A percentile compares a stretch with the other conserved stretches of the same genome.
These are phyloP conservation scores for Pollachius pollachius DNA, from an alignment of 2,113 vertebrate species.

Conservation along the genomic window DNA sequence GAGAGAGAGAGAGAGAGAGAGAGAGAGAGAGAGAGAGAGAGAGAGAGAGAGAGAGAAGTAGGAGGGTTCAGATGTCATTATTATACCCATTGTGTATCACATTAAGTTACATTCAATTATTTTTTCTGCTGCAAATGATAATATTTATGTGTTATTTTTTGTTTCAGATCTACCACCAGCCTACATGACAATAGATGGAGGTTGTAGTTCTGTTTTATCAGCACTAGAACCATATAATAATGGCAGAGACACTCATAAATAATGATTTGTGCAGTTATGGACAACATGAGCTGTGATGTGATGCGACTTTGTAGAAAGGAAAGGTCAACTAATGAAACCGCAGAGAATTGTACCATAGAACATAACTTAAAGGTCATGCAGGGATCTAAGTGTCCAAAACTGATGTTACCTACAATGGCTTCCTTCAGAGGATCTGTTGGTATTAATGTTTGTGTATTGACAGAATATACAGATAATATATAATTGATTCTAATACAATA, in stretches of 20 bases:
- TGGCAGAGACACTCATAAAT: no score
- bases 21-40: neutral
- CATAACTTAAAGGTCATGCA: conserved; percentile 23
- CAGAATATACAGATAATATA: neutral
- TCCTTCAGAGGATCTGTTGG: neutral
- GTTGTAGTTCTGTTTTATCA: no score
- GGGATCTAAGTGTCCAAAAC: neutral
- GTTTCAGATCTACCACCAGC: no score
- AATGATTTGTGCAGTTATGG: no score
- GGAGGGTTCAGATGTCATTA: no score
- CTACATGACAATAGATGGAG: no score
- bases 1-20: neutral
- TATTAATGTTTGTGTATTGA: neutral
- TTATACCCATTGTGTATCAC: no score
- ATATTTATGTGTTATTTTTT: no score
- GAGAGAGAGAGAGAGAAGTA: neutral
- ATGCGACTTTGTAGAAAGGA: neutral
- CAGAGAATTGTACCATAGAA: conserved; percentile 10
- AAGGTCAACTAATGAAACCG: conserved; percentile 31
- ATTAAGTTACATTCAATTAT: no score
- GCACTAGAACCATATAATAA: no score
- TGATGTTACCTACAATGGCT: neutral
- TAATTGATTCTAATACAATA: neutral
- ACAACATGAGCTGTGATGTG: no score
- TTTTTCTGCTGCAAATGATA: no score